These are phyloP conservation scores for Thymallus thymallus DNA, from an alignment of 2,113 vertebrate genomes.

Conservation along the genomic window DNA sequence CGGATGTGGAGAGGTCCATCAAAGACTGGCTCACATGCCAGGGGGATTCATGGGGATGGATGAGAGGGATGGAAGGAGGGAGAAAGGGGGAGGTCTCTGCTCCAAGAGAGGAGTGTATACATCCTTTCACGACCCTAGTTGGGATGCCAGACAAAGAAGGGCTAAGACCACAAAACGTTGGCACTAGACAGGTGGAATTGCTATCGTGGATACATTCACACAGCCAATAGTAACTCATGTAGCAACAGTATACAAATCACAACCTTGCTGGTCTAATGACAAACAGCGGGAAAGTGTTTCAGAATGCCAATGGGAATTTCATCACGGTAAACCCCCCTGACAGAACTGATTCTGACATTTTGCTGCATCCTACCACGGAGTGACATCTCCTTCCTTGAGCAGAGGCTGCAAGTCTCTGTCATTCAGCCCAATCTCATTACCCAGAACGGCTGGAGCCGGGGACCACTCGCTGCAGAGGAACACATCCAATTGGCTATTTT, in stretches of 20 bases:
- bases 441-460: conserved; percentile 53
- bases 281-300: not conserved
- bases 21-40: not conserved
- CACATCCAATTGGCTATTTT: conserved; percentile 19
- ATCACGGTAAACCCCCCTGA: conserved; percentile 11
- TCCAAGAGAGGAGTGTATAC: not conserved
- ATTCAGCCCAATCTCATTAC: conserved; percentile 53
- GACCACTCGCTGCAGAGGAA: too few relatives aligned
- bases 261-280: not conserved
- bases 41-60: not conserved
- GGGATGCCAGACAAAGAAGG: conserved; percentile 1
- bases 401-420: conserved; percentile 9
- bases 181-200: not conserved
- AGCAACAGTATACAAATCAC: not conserved
- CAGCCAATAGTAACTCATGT: not conserved
- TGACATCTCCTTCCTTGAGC: conserved; percentile 57
- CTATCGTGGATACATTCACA: not conserved
- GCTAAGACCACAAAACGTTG: conserved; percentile 10
- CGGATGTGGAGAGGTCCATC: not conserved
- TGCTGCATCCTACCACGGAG: conserved; percentile 36
- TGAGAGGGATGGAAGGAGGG: not conserved
- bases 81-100: conserved; percentile 2
- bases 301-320: not conserved
- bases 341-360: conserved; percentile 58
- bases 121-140: not conserved